Percentiles rank a stretch among this genome's conserved stretches.
These are phyloP conservation scores for Ascaphus truei DNA, from an alignment of 2,113 vertebrate species.

Conservation along the genomic window DNA sequence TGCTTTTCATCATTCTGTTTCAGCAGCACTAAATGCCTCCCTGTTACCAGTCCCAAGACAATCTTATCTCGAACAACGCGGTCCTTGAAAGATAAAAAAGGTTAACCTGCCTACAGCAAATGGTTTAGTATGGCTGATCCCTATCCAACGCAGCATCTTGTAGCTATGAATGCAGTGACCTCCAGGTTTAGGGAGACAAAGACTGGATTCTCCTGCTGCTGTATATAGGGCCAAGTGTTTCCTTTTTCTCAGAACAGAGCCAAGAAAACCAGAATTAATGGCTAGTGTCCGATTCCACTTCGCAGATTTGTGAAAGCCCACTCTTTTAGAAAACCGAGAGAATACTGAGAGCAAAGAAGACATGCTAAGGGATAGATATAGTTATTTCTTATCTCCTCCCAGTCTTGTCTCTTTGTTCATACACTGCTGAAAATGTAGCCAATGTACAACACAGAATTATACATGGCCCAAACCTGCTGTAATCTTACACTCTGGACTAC, in stretches of 20 bases:
- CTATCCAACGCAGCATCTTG: constrained; percentile 29
- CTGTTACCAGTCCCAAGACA: constrained; percentile 31
- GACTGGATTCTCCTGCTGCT: constrained; percentile 24
- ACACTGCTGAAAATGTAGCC: neutral
- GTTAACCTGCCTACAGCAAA: constrained; percentile 28
- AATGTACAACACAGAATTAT: neutral
- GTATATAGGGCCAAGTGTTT: constrained; percentile 28
- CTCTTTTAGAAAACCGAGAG: neutral
- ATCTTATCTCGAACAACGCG: constrained; percentile 25
- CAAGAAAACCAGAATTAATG: constrained; percentile 23
- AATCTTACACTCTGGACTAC: too few relatives aligned
- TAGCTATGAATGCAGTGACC: constrained; percentile 24
- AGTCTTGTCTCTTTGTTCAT: neutral
- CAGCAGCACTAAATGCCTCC: neutral
- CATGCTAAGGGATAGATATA: neutral
- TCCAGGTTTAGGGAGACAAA: constrained; percentile 26
- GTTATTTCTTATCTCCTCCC: neutral
- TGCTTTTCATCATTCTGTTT: constrained; percentile 13
- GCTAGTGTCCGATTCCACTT: constrained; percentile 24
- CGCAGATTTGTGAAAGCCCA: constrained; percentile 1
- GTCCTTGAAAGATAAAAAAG: constrained; percentile 34
- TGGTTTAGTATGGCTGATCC: constrained; percentile 22
- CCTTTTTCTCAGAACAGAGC: neutral
- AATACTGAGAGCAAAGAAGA: neutral
- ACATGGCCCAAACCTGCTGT: too few relatives aligned